Conservation (phyloP, 2,797 vertebrate genomes). For the Hipposideros larvatus region DNA sequence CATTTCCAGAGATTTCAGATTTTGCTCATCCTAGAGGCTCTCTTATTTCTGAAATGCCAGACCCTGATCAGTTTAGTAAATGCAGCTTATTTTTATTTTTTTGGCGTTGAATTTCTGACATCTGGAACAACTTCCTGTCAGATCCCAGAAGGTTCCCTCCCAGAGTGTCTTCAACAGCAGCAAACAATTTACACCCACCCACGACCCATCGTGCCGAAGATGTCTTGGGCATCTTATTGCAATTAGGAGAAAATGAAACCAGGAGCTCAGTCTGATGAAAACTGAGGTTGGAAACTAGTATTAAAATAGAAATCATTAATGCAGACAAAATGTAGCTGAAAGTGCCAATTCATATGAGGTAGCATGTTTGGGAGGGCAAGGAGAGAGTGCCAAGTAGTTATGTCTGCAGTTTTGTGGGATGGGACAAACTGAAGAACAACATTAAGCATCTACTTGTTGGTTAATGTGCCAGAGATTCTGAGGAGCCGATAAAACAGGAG, state of each 20-base stretch:
- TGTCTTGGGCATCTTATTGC: slow-evolving; percentile 71
- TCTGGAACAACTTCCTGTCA: slow-evolving; percentile 78
- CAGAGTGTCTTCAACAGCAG: slow-evolving; percentile 83
- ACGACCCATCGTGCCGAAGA: slow-evolving; percentile 67
- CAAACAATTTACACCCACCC: slow-evolving; percentile 83
- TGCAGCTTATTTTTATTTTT: slow-evolving; percentile 75
- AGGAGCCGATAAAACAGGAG: slow-evolving; percentile 43
- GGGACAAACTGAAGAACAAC: slow-evolving; percentile 32
- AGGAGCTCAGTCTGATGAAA: slow-evolving; percentile 70
- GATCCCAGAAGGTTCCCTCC: slow-evolving; percentile 77
- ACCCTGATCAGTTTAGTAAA: slow-evolving; percentile 73
- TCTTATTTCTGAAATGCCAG: slow-evolving; percentile 72
- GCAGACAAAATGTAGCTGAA: slow-evolving; percentile 62
- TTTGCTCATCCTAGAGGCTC: slow-evolving; percentile 55
- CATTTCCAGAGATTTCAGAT: slow-evolving; percentile 68
- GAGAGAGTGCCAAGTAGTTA: slow-evolving; percentile 6
- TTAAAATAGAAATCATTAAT: slow-evolving; percentile 81
- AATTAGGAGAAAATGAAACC: slow-evolving; percentile 82
- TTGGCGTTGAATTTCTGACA: slow-evolving; percentile 74
- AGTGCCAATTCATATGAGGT: slow-evolving; percentile 61
- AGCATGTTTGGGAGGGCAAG: slow-evolving; percentile 39
- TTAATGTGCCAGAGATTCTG: slow-evolving; percentile 33
- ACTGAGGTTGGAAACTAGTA: slow-evolving; percentile 71
- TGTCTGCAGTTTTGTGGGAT: slow-evolving; percentile 35
- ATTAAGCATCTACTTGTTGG: slow-evolving; percentile 32